Percentiles rank a stretch among this genome's conserved stretches.
Conservation (phyloP, 2,888 invertebrate species). For the Lochmaea capreae region DNA sequence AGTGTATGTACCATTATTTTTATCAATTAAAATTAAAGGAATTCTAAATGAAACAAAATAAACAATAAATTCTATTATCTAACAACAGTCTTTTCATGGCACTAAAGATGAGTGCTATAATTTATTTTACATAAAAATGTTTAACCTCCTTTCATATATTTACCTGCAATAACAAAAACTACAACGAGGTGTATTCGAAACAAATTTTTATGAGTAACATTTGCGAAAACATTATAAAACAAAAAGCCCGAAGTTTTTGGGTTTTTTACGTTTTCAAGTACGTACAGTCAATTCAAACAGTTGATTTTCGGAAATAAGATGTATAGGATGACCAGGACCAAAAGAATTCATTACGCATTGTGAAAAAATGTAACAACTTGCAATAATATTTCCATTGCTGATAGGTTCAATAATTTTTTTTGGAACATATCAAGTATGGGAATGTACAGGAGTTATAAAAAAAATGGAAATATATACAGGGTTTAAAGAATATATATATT, state of each 20-base stretch:
- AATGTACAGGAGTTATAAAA: too few species aligned
- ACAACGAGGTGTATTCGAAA: too few species aligned
- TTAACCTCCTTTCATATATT: background rate
- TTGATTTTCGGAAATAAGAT: conserved; percentile 13
- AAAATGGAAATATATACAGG: too few species aligned
- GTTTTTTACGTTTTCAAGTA: background rate
- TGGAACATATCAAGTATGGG: too few species aligned
- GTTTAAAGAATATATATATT: too few species aligned
- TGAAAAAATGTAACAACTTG: too few species aligned
- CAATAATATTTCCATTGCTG: too few species aligned
- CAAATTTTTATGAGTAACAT: too few species aligned
- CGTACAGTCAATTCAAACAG: conserved; percentile 1
- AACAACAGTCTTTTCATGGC: conserved; percentile 38
- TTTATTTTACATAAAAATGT: background rate
- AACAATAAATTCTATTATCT: conserved; percentile 36
- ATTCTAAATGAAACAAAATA: conserved; percentile 15
- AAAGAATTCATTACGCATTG: too few species aligned
- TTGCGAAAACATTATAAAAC: background rate
- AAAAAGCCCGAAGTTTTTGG: background rate
- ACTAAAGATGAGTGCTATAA: conserved; percentile 25
- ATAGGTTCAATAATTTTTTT: too few species aligned
- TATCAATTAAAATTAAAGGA: background rate
- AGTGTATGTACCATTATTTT: background rate
- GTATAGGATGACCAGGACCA: too few species aligned
- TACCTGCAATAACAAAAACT: too few species aligned